phyloP scores from a whole-genome alignment of 2,888 invertebrate genomes.

The Hyppa rectilinea region DNA sequence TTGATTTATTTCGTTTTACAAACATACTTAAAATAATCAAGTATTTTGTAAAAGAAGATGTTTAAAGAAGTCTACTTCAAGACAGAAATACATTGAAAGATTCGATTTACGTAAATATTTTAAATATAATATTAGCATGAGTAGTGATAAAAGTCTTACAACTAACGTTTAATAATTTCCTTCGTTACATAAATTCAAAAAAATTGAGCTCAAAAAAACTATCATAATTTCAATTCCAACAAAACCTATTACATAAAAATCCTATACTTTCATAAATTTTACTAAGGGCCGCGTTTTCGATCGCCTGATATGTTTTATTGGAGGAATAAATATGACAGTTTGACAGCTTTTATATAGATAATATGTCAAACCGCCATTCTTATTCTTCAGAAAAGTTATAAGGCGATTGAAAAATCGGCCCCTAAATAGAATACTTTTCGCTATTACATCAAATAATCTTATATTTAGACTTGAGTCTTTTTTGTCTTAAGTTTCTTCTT shows the following conservation, averaged over 20 bases:
- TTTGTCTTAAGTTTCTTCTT: conserved; percentile 35
- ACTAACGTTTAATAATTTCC: conserved; percentile 53
- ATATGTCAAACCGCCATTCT: too few species aligned
- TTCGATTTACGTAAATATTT: conserved; percentile 26
- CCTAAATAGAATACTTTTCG: conserved; percentile 57
- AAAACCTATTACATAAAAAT: conserved; percentile 50
- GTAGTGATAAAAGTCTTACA: conserved; percentile 53
- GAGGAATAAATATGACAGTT: too few species aligned
- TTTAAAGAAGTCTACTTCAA: conserved; percentile 29
- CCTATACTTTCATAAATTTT: conserved; percentile 58
- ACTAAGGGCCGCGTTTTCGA: too few species aligned
- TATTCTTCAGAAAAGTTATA: too few species aligned
- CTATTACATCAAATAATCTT: conserved; percentile 48
- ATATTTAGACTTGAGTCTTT: conserved; percentile 29
- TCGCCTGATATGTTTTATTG: too few species aligned
- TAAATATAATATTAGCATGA: conserved; percentile 23
- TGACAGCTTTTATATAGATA: too few species aligned
- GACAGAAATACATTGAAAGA: conserved; percentile 33
- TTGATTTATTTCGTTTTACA: conserved; percentile 43
- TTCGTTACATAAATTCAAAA: conserved; percentile 54
- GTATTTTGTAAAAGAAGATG: conserved; percentile 27
- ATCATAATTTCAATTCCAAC: conserved; percentile 65
- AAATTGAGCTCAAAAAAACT: conserved; percentile 63
- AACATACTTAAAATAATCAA: conserved; percentile 43
- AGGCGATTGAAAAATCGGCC: too few species aligned